Percentiles rank a stretch among this genome's conserved stretches.
phyloP scores from a whole-genome alignment of 2,113 vertebrate species.

The Psephotus haematonotus region DNA sequence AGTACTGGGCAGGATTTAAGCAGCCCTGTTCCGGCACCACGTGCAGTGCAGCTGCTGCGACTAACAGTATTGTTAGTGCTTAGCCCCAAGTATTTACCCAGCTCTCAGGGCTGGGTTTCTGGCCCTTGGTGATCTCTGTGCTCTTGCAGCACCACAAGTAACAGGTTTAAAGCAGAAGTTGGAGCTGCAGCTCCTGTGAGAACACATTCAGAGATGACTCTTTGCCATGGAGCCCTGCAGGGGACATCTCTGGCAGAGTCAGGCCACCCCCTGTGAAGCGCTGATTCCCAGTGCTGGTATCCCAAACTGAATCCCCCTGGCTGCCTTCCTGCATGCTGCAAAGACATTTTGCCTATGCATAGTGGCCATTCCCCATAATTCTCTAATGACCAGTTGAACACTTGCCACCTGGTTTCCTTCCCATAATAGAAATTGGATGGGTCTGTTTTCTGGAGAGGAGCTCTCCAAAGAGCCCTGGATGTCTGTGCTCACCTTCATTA shows the following conservation, averaged over 20 bases:
- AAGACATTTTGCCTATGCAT: not conserved
- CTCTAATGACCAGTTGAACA: not conserved
- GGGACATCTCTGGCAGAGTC: not conserved
- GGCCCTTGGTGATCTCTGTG: not conserved
- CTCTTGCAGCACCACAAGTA: not conserved
- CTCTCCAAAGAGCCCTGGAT: not conserved
- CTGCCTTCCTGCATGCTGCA: not conserved
- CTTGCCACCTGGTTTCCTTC: not conserved
- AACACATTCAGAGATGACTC: not conserved
- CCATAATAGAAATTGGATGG: not conserved
- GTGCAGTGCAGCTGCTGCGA: not conserved
- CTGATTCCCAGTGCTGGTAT: not conserved
- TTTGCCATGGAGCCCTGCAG: not conserved
- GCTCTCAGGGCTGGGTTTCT: not conserved
- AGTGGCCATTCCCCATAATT: not conserved
- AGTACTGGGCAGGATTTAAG: not conserved
- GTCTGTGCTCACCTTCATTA: not conserved
- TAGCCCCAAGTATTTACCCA: not conserved
- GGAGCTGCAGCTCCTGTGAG: not conserved
- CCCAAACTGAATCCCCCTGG: not conserved
- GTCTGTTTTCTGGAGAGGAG: not conserved
- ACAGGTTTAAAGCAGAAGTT: not conserved
- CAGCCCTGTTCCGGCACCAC: not conserved
- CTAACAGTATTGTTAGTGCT: not conserved
- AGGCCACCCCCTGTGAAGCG: not conserved